Percentiles rank a stretch among this genome's conserved stretches.
phyloP scores from a whole-genome alignment of 2,113 vertebrate genomes.

The Trogon surrucura region DNA sequence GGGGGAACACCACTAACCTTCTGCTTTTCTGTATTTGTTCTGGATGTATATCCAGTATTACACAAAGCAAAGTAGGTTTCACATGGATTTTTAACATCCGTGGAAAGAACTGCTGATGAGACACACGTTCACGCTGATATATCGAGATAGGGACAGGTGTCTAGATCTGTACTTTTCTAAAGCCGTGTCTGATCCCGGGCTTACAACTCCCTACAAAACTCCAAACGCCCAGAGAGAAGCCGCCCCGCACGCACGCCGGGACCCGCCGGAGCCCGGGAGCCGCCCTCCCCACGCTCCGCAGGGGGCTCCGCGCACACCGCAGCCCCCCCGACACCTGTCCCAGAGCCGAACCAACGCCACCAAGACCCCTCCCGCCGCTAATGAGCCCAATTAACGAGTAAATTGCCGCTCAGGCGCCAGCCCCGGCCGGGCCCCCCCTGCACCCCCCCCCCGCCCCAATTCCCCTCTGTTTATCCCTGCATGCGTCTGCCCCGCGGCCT shows the following conservation, averaged over 20 bases:
- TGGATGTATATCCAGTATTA: background rate
- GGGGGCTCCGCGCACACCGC: too few species aligned
- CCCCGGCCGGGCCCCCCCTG: too few species aligned
- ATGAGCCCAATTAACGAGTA: too few species aligned
- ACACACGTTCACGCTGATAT: rapidly evolving
- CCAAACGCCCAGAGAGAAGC: rapidly evolving
- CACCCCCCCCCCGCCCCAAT: too few species aligned
- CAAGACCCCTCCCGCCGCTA: too few species aligned
- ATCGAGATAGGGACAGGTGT: background rate
- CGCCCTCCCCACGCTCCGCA: background rate
- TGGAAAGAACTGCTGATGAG: background rate
- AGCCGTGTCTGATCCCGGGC: background rate
- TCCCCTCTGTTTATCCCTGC: too few species aligned
- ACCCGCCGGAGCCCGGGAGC: background rate
- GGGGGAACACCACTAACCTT: background rate
- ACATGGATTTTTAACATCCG: background rate
- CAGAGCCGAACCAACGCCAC: too few species aligned
- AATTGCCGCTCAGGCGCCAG: too few species aligned
- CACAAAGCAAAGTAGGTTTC: background rate
- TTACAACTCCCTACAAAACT: background rate
- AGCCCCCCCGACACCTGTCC: too few species aligned
- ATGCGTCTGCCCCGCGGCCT: too few species aligned
- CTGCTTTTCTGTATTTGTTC: background rate
- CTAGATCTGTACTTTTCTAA: background rate
- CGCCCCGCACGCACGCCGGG: background rate